Percentiles rank a stretch among this genome's conserved stretches.
phyloP scores from a whole-genome alignment of 1,140 invertebrate species.

The Habropoda laboriosa region DNA sequence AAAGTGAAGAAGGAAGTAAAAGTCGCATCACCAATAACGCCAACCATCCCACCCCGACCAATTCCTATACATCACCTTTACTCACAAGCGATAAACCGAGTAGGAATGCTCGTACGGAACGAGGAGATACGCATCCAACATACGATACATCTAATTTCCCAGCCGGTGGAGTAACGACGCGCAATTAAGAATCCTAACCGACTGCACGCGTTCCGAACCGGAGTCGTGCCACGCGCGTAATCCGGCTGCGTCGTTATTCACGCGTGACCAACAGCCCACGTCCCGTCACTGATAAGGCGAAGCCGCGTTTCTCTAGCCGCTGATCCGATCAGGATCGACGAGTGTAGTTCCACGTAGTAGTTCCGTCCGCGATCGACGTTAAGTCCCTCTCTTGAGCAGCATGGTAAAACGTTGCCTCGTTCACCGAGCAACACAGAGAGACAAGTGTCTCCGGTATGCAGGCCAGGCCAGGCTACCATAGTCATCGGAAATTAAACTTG shows the following conservation, averaged over 20 bases:
- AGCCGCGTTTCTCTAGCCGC: not conserved
- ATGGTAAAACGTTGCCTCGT: too few species aligned
- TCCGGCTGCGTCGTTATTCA: conserved; percentile 46
- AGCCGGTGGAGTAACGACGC: not conserved
- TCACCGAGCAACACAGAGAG: too few species aligned
- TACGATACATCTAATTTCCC: not conserved
- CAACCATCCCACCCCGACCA: too few species aligned
- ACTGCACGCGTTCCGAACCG: not conserved
- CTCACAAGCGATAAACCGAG: too few species aligned
- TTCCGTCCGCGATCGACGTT: too few species aligned
- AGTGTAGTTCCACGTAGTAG: not conserved
- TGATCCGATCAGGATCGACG: not conserved
- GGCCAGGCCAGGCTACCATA: too few species aligned
- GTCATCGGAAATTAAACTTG: conserved; percentile 3
- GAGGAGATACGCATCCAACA: not conserved
- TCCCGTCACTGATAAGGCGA: conserved; percentile 1
- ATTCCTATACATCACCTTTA: too few species aligned
- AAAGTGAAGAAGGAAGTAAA: too few species aligned
- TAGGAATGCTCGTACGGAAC: not conserved
- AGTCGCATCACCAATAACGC: too few species aligned
- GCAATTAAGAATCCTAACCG: not conserved
- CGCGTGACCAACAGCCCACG: conserved; percentile 50
- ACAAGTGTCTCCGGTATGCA: not conserved
- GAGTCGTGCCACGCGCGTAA: conserved; percentile 31
- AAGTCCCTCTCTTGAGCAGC: too few species aligned